Base-by-base conservation (phyloP, 2,113 vertebrate genomes). In the Tichodroma muraria region DNA sequence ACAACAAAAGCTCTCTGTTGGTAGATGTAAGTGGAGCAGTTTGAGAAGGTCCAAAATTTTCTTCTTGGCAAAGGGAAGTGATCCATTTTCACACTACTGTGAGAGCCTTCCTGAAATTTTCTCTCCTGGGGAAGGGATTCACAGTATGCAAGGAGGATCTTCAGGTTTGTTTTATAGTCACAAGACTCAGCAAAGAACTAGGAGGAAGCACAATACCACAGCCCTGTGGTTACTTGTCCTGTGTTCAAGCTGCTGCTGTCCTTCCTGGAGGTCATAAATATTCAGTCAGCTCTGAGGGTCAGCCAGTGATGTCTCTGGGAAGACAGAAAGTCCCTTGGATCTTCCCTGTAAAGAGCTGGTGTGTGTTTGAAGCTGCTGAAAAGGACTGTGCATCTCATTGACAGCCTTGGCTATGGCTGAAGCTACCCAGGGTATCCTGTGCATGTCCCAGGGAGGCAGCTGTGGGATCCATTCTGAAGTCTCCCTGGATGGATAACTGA, bases 31-130 rank as follows among this genome's bases (percentile, higher is more conserved):
- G 45, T 16, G 7, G 59, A 85, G 79, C 52, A 38, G 31, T 71
- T 93, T 90, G 38, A 96, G 80, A 93, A 83, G 52, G 37, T 68
- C 80, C 77, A 77, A 90, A 28, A 13, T 94, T 68, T 95, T 70
- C 72, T 90, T 86, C 86, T 68, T 13, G 2, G 76, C 27, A 30
- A 83, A 86, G 37, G 40, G 20, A 75, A 47, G 50, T 10, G 8
- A 11, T 57, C 12, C 5, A 66, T 91, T 84, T 68, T 85, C 52
- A 73, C 45, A 47, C 15, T 3, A 12, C n/a, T 63, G 11, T 56
- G 53, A 56, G 75, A 81, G 79, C n/a, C 80, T 42, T 33, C 28
- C n/a, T 95, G 72, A 60, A 38, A 31, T 70, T 63, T 92, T 80
- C 45, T 80, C 15, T 50, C 33, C 24, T 50, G 49, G 25, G 60